These are phyloP conservation scores for Bambusicola thoracicus DNA, from an alignment of 2,113 vertebrate species.

Conservation along the genomic window DNA sequence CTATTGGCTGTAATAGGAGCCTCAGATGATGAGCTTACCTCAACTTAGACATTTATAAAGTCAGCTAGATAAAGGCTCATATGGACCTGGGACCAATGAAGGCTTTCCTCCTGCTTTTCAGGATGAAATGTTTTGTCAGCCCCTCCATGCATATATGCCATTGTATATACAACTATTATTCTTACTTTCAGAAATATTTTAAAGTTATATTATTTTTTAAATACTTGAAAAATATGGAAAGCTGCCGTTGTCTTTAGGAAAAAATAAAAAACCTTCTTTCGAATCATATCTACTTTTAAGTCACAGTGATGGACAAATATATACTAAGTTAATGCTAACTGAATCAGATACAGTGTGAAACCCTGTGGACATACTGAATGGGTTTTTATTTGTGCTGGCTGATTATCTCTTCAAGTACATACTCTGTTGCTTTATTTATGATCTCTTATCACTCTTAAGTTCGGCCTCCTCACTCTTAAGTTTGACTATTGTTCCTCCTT, in stretches of 20 bases:
- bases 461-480: neutral
- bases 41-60: constrained; percentile 26
- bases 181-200: neutral
- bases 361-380: accelerated
- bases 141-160: neutral
- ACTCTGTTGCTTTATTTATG: neutral
- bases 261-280: neutral
- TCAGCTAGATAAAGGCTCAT: neutral
- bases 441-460: neutral
- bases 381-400: neutral
- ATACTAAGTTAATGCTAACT: neutral
- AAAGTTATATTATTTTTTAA: neutral
- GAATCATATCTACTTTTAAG: neutral
- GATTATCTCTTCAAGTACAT: neutral
- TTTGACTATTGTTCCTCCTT: neutral
- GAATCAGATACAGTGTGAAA: neutral
- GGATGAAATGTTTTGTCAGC: neutral
- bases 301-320: neutral
- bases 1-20: constrained; percentile 8
- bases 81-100: neutral
- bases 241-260: neutral
- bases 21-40: constrained; percentile 25
- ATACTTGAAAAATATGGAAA: neutral
- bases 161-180: neutral
- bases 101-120: neutral